These are phyloP conservation scores for Corythoichthys haematopterus DNA, from an alignment of 2,113 vertebrate species.

Conservation along the genomic window DNA sequence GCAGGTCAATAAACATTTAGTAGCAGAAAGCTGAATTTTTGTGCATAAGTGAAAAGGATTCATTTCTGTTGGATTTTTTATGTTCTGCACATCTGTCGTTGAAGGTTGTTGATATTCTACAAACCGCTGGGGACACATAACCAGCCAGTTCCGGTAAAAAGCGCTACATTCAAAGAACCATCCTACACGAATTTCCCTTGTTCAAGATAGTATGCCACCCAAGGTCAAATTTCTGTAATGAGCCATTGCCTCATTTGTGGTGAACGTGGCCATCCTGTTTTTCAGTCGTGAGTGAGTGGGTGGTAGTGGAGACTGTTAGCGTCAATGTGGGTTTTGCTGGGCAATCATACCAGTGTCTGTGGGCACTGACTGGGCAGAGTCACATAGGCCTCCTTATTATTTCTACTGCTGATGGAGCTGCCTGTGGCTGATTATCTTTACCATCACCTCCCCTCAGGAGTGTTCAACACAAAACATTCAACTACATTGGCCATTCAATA, in stretches of 20 bases:
- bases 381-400: constrained; percentile 27
- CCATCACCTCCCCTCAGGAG: constrained; percentile 1
- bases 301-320: constrained; percentile 34
- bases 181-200: background rate
- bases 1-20: too few species aligned
- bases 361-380: constrained; percentile 35
- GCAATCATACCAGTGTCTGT: constrained; percentile 32
- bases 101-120: too few species aligned
- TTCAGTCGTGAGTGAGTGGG: constrained; percentile 47
- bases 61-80: too few species aligned
- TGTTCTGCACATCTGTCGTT: too few species aligned
- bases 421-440: constrained; percentile 13
- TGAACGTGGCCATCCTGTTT: constrained; percentile 31
- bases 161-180: background rate
- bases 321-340: constrained; percentile 46
- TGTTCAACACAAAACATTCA: constrained; percentile 4
- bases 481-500: background rate
- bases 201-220: background rate
- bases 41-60: too few species aligned
- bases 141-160: background rate
- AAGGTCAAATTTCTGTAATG: background rate
- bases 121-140: background rate
- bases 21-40: too few species aligned
- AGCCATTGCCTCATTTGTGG: constrained; percentile 17
- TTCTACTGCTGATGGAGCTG: constrained; percentile 8